Evolutionary conservation across 2,113 vertebrate genomes (phyloP), one percentile per base, ranked within the genome.

Genomic region (Piprites chloris): DNA sequence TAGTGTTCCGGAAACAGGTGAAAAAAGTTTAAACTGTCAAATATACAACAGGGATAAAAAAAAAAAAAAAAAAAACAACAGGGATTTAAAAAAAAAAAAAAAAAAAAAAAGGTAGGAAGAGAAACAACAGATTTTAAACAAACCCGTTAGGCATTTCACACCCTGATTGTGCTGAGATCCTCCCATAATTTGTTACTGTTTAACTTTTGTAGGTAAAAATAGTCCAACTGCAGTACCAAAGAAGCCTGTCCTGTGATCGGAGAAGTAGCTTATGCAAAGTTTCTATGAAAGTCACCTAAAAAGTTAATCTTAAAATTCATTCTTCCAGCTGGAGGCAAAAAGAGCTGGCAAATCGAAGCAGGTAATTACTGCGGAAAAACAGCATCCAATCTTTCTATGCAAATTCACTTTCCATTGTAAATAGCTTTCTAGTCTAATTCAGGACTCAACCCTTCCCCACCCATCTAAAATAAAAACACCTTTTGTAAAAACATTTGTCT

Each of bases 141-240:
- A 91, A 65, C n/a, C 65, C 8, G 72, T 87, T 5, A 69, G 69
- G n/a, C 20, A 49, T 56, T 66, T 79, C 49, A 82, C 32, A 78
- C 22, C 14, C 49, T 62, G 15, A 65, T 6, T 81, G 18, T 37
- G 20, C 50, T 5, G 33, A 73, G 32, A 71, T 83, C 68, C 73
- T 92, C 47, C 47, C 55, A n/a, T 14, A 63, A 65, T 79, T 37
- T 49, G 42, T 68, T 75, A 82, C 41, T 76, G 53, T 53, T 94
- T 86, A 93, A 94, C 53, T 76, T 65, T 10, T 58, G 53, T 35
- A 73, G 77, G 79, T 79, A 91, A 95, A 96, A 94, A 73, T 53
- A 87, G 53, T 61, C 32, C 32, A 75, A 16, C 0, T 41, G 26
- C 7, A 89, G 12, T 66, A 87, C 9, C 11, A 78, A 78, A 66